Evolutionary conservation across 2,113 vertebrate species (phyloP), one percentile per base, ranked within the genome.

Genomic region (Anseranas semipalmata): DNA sequence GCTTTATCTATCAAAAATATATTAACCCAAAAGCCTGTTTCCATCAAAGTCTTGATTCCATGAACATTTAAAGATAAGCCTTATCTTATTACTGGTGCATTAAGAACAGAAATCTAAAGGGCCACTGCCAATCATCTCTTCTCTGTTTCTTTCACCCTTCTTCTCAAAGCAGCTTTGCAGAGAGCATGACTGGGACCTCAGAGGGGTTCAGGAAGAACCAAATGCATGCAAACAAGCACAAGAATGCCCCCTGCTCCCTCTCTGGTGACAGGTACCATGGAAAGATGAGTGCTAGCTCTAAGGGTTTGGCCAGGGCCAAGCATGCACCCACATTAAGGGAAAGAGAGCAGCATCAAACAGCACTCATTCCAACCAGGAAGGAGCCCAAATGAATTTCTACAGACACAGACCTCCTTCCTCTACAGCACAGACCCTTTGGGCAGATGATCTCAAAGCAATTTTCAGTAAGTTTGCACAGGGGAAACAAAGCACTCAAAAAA

Each of bases 61-160:
- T 56, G 96, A 98, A 98, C 98, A 97, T 97, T 98, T 97, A 93
- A 95, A 98, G 98, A 98, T 98, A 98, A 98, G 98, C 68, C 98
- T 98, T 98, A 98, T 98, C 98, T 98, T 96, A 94, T 96, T 95
- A 97, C 95, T 97, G 83, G 96, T 96, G 97, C 97, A 98, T 98
- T 98, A 98, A 97, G 97, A 97, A 96, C 59, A 92, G 94, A 96
- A 97, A 98, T 97, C 95, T 98, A 92, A 97, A 96, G 77, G 95
- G 95, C 96, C 94, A 85, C 98, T 97, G 96, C 94, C 97, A 97
- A 95, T 97, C 97, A 94, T 90, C 79, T 87, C 37, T 75, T 74
- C 77, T 90, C 80, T 59, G 35, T 71, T 87, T 89, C 85, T 67
- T 87, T 87, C 59, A 6, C 85, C 24, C 79, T 52, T 63, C 48